These are phyloP conservation scores for Scylla paramamosain DNA, from an alignment of 1,140 invertebrate species.

Conservation along the genomic window DNA sequence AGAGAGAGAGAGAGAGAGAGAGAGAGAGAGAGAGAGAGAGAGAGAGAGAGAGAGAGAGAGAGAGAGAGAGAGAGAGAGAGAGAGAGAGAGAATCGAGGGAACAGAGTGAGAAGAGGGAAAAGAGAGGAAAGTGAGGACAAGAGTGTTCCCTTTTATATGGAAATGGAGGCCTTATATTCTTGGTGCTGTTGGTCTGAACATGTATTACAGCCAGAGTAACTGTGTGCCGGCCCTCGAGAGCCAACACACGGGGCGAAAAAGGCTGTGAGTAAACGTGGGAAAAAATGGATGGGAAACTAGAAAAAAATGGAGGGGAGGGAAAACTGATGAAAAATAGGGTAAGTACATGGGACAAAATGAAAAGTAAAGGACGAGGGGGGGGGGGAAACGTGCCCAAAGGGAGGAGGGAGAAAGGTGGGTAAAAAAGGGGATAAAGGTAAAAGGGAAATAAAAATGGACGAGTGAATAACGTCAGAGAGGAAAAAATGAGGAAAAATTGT, in stretches of 20 bases:
- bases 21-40: background rate
- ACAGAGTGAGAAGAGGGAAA: background rate
- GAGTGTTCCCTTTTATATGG: background rate
- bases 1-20: background rate
- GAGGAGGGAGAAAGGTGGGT: too few species aligned
- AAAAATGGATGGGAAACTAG: too few species aligned
- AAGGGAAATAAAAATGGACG: too few species aligned
- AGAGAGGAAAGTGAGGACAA: background rate
- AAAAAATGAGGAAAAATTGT: too few species aligned
- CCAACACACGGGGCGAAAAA: background rate
- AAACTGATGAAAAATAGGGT: too few species aligned
- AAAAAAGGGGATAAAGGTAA: too few species aligned
- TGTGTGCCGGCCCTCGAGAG: background rate
- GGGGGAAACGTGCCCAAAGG: too few species aligned
- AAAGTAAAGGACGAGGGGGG: too few species aligned
- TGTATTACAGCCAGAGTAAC: background rate
- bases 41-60: background rate
- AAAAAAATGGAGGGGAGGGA: too few species aligned
- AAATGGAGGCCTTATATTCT: background rate
- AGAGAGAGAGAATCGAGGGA: background rate
- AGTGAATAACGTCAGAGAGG: too few species aligned
- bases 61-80: constrained; percentile 9
- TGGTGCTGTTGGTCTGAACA: background rate
- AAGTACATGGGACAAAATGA: too few species aligned
- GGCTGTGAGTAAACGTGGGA: too few species aligned